phyloP scores from a whole-genome alignment of 2,113 vertebrate species.

The Fulica atra region DNA sequence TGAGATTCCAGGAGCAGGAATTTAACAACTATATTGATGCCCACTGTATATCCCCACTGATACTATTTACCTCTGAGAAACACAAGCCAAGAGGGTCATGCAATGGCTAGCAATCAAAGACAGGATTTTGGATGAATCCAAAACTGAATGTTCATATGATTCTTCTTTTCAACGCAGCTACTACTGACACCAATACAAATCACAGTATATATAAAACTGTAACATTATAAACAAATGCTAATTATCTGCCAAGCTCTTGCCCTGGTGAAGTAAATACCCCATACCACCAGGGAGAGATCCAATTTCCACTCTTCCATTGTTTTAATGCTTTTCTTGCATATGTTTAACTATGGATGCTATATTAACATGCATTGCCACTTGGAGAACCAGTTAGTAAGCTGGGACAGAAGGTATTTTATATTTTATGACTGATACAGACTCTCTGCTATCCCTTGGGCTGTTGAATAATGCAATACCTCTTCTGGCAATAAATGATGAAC shows the following conservation, averaged over 20 bases:
- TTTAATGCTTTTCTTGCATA: conserved; percentile 1
- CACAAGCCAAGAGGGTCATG: background rate
- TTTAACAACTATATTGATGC: background rate
- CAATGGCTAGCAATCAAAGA: background rate
- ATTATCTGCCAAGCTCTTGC: background rate
- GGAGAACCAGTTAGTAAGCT: conserved; percentile 15
- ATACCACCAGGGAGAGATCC: background rate
- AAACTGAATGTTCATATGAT: accelerated
- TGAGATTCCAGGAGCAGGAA: background rate
- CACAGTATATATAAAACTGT: background rate
- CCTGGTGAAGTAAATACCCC: background rate
- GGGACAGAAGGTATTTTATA: conserved; percentile 26
- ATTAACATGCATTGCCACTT: conserved; percentile 33
- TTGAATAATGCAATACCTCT: conserved; percentile 42
- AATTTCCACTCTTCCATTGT: background rate
- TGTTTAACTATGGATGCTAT: background rate
- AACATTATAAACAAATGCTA: background rate
- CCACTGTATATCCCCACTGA: accelerated
- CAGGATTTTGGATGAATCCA: background rate
- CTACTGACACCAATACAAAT: background rate
- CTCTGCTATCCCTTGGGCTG: background rate
- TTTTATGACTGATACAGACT: conserved; percentile 13
- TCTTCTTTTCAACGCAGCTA: background rate
- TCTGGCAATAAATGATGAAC: conserved; percentile 38
- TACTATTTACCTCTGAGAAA: background rate